phyloP scores from a whole-genome alignment of 2,797 vertebrate species.

The Aratinga solstitialis region DNA sequence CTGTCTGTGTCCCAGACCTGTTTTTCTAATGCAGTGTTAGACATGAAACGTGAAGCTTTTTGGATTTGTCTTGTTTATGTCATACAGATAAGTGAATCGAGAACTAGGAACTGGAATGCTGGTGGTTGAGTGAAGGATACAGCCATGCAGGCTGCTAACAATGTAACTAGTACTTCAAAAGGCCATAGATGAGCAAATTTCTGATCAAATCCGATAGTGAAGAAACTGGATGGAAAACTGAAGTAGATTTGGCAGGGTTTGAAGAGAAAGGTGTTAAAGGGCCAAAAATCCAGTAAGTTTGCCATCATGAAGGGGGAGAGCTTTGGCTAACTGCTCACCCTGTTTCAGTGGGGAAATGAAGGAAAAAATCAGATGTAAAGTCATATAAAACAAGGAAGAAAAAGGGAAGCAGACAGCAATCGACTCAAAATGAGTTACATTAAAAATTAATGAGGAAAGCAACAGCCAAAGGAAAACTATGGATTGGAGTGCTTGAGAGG shows the following conservation, averaged over 20 bases:
- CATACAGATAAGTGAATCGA: background rate
- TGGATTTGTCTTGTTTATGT: background rate
- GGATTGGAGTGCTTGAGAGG: background rate
- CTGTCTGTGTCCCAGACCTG: background rate
- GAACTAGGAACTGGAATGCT: background rate
- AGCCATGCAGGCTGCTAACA: background rate
- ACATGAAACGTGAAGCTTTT: background rate
- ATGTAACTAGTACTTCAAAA: background rate
- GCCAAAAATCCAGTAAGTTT: background rate
- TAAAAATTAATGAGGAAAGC: slow-evolving; percentile 1
- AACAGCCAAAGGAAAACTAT: background rate
- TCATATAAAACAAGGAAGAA: background rate
- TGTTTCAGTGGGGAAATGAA: slow-evolving; percentile 7
- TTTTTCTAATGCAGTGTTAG: background rate
- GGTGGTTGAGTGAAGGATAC: background rate
- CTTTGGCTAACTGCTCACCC: background rate
- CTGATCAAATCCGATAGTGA: background rate
- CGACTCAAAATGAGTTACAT: background rate
- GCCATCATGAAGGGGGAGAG: background rate
- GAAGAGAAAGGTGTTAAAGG: slow-evolving; percentile 21
- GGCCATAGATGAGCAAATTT: background rate
- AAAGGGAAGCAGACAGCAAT: background rate
- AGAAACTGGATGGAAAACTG: slow-evolving; percentile 4
- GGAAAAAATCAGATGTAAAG: background rate
- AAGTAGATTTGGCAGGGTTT: slow-evolving; percentile 20